Base-by-base conservation (phyloP, 2,888 invertebrate genomes). In the Apantesis nais region DNA sequence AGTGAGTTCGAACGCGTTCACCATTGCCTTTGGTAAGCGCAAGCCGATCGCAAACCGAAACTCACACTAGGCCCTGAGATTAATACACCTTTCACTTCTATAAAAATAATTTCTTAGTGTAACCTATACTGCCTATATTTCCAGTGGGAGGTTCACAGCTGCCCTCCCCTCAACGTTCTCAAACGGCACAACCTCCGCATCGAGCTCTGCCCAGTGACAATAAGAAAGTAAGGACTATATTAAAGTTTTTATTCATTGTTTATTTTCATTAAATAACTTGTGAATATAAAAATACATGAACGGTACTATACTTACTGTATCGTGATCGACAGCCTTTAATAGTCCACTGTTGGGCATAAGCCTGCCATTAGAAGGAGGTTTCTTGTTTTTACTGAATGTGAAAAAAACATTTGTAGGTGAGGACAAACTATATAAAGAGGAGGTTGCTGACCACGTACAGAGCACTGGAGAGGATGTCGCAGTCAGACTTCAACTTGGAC, bases 401-500 rank as follows among this genome's bases (percentile, higher is more conserved):
- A 34, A 34, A 34, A 34, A 34, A 41, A 48, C 22, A 48, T 44
- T 66, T 12, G 0, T 34, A 25, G 97, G 97, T 97, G 2, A 96
- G 98, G 3, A 98, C 98, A 89, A 97, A 97, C 88, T 98, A 98
- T 88, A 98, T 98, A 74, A 96, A 97, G 78, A 95, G 97, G 71
- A 95, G 98, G 61, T 91, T 98, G 74, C 90, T 98, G 82, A 97
- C 97, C 1, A 98, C 98, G 0, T 98, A 98, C 91, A 96, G 97
- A 75, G 98, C 98, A 0, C 88, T 98, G 71, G 98, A 98, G 88
- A 93, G 98, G 62, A 96, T 98, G 83, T 97, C 97, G 0, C 97
- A 97, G 89, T 98, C 97, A n/a, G 98, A 98, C 86, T 97, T 98
- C 89, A 97, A 98, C 86, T 88, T 98, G 82, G 97, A 98, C 86